These are phyloP conservation scores for Argyra leucocephala DNA, from an alignment of 2,888 invertebrate genomes.

Conservation along the genomic window DNA sequence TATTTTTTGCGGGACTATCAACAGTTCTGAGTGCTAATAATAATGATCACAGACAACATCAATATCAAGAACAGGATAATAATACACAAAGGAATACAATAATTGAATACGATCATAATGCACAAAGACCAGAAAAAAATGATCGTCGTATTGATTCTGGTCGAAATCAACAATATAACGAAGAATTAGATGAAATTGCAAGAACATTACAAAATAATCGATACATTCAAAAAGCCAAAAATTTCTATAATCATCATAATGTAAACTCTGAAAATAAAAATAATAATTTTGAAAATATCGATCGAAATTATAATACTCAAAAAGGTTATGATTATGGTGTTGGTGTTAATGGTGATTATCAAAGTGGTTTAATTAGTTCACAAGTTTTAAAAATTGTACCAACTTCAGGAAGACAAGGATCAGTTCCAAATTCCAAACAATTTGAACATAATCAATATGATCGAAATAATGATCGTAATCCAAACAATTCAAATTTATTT, in stretches of 20 bases:
- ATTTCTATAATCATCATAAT: not conserved
- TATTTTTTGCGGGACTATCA: not conserved
- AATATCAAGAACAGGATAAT: not conserved
- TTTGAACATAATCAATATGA: not conserved
- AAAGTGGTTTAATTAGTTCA: conserved; percentile 1
- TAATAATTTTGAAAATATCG: not conserved
- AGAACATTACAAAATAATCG: not conserved
- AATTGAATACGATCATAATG: not conserved
- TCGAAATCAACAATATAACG: not conserved
- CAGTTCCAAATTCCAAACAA: not conserved
- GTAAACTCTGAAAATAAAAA: not conserved
- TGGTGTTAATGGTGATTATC: not conserved
- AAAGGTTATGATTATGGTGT: not conserved
- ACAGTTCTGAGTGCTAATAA: not conserved
- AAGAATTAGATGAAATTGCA: not conserved
- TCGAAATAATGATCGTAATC: not conserved
- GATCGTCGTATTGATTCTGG: not conserved
- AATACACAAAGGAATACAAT: not conserved
- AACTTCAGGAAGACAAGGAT: not conserved
- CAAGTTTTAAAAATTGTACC: conserved; percentile 1
- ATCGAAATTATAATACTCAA: not conserved
- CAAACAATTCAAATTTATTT: not conserved
- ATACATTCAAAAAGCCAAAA: not conserved
- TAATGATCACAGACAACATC: not conserved
- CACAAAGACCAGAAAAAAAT: not conserved